Evolutionary conservation across 2,888 invertebrate species (phyloP).

Genomic region (Bugulina stolonifera): DNA sequence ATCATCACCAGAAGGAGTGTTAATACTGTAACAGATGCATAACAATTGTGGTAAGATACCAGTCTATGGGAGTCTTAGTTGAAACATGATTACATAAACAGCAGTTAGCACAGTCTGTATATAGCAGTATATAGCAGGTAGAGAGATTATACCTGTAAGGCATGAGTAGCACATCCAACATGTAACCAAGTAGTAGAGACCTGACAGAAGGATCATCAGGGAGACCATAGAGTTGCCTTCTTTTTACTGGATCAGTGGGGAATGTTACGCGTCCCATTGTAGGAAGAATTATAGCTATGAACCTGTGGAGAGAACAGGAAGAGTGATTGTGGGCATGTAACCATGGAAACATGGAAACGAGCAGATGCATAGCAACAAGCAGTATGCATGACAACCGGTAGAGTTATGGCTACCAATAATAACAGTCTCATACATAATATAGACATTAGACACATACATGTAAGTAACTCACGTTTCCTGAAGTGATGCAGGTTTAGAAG

Average conservation of each 20-base stretch:
- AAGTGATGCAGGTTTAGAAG: conserved; percentile 74
- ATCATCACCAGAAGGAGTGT: not conserved
- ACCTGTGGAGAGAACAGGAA: conserved; percentile 58
- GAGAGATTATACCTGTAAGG: conserved; percentile 69
- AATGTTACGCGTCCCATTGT: conserved; percentile 68
- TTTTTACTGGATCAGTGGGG: conserved; percentile 62
- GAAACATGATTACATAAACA: no score
- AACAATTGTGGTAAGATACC: no score
- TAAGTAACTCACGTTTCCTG: conserved; percentile 65
- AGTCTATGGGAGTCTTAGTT: no score
- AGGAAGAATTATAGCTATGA: conserved; percentile 74
- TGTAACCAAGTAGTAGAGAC: conserved; percentile 66
- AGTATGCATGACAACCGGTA: no score
- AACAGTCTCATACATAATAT: no score
- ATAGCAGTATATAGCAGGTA: no score
- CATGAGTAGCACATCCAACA: conserved; percentile 75
- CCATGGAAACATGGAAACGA: no score
- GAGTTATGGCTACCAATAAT: no score
- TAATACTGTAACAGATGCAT: not conserved
- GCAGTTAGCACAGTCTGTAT: no score
- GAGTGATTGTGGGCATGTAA: no score
- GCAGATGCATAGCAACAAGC: no score
- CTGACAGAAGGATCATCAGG: conserved; percentile 66
- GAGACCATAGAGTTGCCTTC: conserved; percentile 63
- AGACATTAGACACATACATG: no score